Evolutionary conservation across 2,888 invertebrate species (phyloP).

Genomic region (Amiota communis): DNA sequence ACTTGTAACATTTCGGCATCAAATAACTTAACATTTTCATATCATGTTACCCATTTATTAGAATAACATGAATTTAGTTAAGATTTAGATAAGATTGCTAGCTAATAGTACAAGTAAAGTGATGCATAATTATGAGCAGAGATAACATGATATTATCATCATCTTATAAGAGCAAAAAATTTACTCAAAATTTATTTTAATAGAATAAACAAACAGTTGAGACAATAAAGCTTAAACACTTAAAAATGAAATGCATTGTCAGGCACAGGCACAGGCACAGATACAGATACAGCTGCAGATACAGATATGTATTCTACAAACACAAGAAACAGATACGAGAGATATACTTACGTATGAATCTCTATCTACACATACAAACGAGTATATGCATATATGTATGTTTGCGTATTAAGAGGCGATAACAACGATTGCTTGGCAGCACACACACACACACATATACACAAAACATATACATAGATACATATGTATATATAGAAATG

Average conservation of each 20-base stretch:
- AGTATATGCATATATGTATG: no score
- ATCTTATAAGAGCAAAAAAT: no score
- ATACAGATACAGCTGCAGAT: not conserved
- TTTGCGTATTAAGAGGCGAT: not conserved
- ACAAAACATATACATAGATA: not conserved
- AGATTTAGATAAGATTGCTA: no score
- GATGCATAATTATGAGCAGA: no score
- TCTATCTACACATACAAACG: not conserved
- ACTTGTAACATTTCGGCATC: no score
- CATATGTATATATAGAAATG: not conserved
- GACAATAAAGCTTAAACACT: not conserved
- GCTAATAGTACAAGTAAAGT: no score
- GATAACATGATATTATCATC: no score
- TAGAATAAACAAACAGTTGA: slow-evolving; percentile 25
- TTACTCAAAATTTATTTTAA: slow-evolving; percentile 3
- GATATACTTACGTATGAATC: not conserved
- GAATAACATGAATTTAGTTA: no score
- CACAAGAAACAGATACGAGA: not conserved
- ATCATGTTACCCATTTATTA: no score
- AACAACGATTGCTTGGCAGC: slow-evolving; percentile 6
- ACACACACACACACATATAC: slow-evolving; percentile 8
- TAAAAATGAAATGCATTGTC: slow-evolving; percentile 5
- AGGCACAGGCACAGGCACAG: slow-evolving; percentile 32
- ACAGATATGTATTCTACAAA: no score
- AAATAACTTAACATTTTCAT: no score